Base-by-base conservation (phyloP, 1,140 invertebrate species). In the Subanguina moxae region DNA sequence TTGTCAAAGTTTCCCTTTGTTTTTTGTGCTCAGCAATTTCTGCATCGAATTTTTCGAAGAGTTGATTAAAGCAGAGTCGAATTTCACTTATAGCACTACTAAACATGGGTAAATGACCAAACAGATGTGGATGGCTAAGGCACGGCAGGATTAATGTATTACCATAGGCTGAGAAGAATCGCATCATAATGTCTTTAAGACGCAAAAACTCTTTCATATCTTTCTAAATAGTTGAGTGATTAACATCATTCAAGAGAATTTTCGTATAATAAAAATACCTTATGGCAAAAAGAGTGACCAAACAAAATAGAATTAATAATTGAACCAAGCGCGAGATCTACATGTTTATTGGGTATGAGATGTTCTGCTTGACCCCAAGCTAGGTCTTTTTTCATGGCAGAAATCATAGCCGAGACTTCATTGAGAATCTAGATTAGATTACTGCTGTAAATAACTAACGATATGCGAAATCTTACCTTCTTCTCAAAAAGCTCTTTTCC, bases 241-340 rank as follows among this genome's bases (percentile, higher is more conserved):
- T 38, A 38, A 38, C 3, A 38, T 5, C 11, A 38, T 38, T 38
- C 32, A 3, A 38, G 32, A 11, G 32, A n/a, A n/a, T n/a, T n/a
- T n/a, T n/a, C n/a, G n/a, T n/a, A n/a, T n/a, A n/a, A n/a, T n/a
- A n/a, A n/a, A 52, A 7, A 52, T 52, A 52, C 48, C 48, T 52
- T 3, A 15, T 52, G 23, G 28, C 57, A 45, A 45, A 69, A 69
- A 15, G 27, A 17, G 27, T 57, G 23, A 5, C 67, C 67, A 46
- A 69, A 69, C 27, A 69, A n/a, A 23, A 69, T 23, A 11, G 64
- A 46, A 45, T 69, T 69, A 28, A 69, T 69, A n/a, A 57, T 69
- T 28, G 62, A 66, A 15, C 67, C 67, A 59, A 52, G 32, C 13
- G 48, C 42, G 19, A 63, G 42, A 45, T 69, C 42, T 19, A 69